These are phyloP conservation scores for Lamellibrachia luymesi DNA, from an alignment of 1,140 invertebrate genomes.

Conservation along the genomic window DNA sequence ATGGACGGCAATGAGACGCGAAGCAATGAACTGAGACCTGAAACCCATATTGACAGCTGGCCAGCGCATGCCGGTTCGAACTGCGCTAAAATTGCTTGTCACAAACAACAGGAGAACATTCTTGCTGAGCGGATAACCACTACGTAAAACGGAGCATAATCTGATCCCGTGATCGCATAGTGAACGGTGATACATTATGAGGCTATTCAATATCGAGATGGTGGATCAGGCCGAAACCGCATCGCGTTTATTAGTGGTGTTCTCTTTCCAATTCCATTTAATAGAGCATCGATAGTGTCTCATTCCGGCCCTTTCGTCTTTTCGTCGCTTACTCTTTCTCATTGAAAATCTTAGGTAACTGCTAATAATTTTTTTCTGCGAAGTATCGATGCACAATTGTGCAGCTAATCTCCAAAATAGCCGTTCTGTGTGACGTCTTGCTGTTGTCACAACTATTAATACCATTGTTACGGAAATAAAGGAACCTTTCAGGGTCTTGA, in stretches of 20 bases:
- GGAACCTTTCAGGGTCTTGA: not conserved
- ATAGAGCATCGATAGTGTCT: not conserved
- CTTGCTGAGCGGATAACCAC: not conserved
- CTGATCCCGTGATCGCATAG: not conserved
- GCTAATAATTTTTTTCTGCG: not conserved
- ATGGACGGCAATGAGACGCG: not conserved
- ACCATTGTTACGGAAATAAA: not conserved
- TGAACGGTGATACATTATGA: not conserved
- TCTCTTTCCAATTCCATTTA: not conserved
- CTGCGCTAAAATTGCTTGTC: not conserved
- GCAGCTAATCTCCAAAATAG: not conserved
- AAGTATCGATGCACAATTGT: not conserved
- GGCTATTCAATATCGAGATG: not conserved
- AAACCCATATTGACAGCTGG: not conserved
- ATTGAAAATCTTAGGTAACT: not conserved
- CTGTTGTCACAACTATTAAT: not conserved
- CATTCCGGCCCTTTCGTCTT: not conserved
- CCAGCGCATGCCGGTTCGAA: not conserved
- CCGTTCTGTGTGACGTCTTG: not conserved
- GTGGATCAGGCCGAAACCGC: not conserved
- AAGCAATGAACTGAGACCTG: not conserved
- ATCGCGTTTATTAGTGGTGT: not conserved
- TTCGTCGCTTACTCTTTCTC: not conserved
- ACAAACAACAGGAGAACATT: not conserved
- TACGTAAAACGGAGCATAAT: not conserved